Evolutionary conservation across 1,140 invertebrate species (phyloP).

Genomic region (Sarcophaga bullata): DNA sequence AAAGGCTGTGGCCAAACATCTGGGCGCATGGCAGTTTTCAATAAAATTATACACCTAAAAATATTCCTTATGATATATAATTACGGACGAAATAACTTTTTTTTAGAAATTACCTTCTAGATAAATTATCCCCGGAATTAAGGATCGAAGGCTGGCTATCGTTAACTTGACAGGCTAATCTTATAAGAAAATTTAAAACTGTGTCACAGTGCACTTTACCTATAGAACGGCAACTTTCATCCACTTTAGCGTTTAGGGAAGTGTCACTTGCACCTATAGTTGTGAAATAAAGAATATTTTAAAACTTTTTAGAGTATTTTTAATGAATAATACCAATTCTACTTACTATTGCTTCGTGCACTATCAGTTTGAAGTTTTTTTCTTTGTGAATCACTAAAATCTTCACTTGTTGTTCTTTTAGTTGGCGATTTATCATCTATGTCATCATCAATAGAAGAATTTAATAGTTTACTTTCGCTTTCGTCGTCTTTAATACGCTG

Average conservation of each 20-base stretch:
- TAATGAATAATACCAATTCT: background rate
- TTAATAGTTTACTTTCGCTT: conserved; percentile 40
- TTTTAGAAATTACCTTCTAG: conserved; percentile 67
- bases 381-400: conserved; percentile 42
- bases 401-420: conserved; percentile 44
- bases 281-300: background rate
- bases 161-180: conserved; percentile 88
- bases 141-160: conserved; percentile 70
- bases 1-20: conserved; percentile 92
- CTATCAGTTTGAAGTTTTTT: conserved; percentile 45
- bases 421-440: background rate
- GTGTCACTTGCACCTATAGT: conserved; percentile 34
- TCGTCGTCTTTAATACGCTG: conserved; percentile 69
- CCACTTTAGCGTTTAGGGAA: conserved; percentile 61
- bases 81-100: background rate
- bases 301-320: background rate
- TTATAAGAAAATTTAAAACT: conserved; percentile 89
- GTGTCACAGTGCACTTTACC: conserved; percentile 90
- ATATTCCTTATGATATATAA: background rate
- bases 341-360: conserved; percentile 11
- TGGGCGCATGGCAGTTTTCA: conserved; percentile 89
- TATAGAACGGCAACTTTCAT: conserved; percentile 79
- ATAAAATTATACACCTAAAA: conserved; percentile 81
- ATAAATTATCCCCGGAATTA: conserved; percentile 86
- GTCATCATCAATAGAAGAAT: conserved; percentile 37